Evolutionary conservation across 2,888 invertebrate species (phyloP).

Genomic region (Elysia crispata): DNA sequence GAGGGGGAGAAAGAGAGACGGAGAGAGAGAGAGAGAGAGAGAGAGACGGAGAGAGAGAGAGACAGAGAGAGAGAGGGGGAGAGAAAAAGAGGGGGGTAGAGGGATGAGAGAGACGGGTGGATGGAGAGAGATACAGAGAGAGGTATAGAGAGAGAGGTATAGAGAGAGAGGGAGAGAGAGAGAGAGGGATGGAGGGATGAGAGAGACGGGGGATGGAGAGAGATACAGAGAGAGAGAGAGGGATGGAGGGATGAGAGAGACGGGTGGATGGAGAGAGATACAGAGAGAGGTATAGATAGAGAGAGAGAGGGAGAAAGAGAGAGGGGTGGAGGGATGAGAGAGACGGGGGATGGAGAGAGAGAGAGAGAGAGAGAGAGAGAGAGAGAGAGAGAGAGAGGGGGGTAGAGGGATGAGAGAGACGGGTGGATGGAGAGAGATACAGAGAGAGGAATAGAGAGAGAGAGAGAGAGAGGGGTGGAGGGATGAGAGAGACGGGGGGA

Average conservation of each 20-base stretch:
- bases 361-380: not conserved
- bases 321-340: conserved; percentile 10
- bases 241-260: not conserved
- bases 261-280: not conserved
- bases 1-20: too few relatives aligned
- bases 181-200: not conserved
- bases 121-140: not conserved
- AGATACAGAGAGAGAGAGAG: not conserved
- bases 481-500: conserved; percentile 23
- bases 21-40: not conserved
- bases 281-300: too few relatives aligned
- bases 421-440: not conserved
- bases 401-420: not conserved
- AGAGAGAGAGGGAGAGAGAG: not conserved
- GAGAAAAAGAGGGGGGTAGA: too few relatives aligned
- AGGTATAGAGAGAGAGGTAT: not conserved
- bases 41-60: not conserved
- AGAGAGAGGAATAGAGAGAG: not conserved
- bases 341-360: conserved; percentile 18
- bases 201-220: not conserved
- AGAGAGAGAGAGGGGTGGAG: not conserved
- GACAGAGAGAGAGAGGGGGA: too few relatives aligned
- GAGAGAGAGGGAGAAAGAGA: not conserved
- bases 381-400: not conserved
- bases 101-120: not conserved